Conservation (phyloP, 1,140 invertebrate genomes). For the Bicyclus anynana region DNA sequence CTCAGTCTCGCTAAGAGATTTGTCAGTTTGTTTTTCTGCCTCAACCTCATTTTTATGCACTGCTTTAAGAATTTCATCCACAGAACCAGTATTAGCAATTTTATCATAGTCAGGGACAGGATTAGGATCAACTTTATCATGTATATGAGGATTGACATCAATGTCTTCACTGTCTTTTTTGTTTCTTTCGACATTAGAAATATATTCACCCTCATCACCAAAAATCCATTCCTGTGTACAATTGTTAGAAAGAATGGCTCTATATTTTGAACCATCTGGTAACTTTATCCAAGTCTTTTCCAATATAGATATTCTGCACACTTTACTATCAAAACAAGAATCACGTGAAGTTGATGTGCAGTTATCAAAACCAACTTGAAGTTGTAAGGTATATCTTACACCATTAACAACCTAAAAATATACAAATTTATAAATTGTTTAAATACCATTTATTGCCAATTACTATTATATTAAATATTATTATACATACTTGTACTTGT, state of each 20-base stretch:
- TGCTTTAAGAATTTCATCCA: conserved; percentile 51
- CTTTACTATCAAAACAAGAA: conserved; percentile 32
- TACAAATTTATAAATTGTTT: neutral
- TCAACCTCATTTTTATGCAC: conserved; percentile 48
- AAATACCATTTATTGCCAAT: too few relatives aligned
- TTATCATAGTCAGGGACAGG: conserved; percentile 33
- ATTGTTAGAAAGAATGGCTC: conserved; percentile 68
- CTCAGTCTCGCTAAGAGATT: conserved; percentile 47
- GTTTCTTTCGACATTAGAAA: conserved; percentile 32
- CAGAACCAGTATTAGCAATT: conserved; percentile 35
- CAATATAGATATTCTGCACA: conserved; percentile 63
- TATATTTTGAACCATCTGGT: conserved; percentile 63
- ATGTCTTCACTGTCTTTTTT: conserved; percentile 34
- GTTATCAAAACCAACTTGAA: conserved; percentile 52
- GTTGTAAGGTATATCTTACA: conserved; percentile 63
- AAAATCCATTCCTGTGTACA: conserved; percentile 70
- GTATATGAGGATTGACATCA: conserved; percentile 12
- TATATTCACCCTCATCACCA: conserved; percentile 59
- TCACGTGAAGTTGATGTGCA: conserved; percentile 38
- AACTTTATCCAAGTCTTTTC: conserved; percentile 72
- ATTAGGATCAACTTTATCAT: conserved; percentile 19
- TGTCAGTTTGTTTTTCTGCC: conserved; percentile 38
- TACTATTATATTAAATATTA: too few relatives aligned
- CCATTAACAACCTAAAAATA: conserved; percentile 68
- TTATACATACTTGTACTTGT: conserved; percentile 64